These are phyloP conservation scores for Myiagra hebetior DNA, from an alignment of 2,113 vertebrate species.

Conservation along the genomic window DNA sequence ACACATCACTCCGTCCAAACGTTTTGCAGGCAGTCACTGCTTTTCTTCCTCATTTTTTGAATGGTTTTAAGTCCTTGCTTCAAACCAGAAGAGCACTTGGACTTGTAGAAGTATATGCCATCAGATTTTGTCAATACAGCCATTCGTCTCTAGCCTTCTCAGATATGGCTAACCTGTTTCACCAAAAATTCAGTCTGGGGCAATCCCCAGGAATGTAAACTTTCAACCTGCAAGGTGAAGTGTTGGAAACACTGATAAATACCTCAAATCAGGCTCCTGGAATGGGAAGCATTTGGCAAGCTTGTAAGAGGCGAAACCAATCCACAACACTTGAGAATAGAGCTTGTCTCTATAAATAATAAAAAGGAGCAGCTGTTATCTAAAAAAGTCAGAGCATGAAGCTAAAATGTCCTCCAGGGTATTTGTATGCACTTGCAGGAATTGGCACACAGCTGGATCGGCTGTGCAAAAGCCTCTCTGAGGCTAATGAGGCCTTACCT, in stretches of 20 bases:
- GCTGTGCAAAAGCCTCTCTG: not conserved
- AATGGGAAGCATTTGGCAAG: conserved; percentile 44
- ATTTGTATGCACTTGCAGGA: not conserved
- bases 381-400: not conserved
- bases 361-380: conserved; percentile 29
- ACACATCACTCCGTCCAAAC: not conserved
- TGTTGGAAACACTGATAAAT: not conserved
- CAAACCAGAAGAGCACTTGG: not conserved
- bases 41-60: conserved; percentile 26
- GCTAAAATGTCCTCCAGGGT: not conserved
- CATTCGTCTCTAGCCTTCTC: not conserved
- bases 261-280: conserved; percentile 11
- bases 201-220: not conserved
- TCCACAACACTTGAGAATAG: not conserved
- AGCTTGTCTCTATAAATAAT: conserved; percentile 41
- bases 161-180: not conserved
- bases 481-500: not conserved
- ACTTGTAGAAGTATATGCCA: not conserved
- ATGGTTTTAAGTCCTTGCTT: not conserved
- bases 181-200: conserved; percentile 9
- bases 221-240: not conserved
- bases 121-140: not conserved
- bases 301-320: not conserved
- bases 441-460: not conserved
- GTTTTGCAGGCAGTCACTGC: not conserved